Evolutionary conservation across 2,113 vertebrate genomes (phyloP), one percentile per base, ranked within the genome.

Genomic region (Camelus dromedarius): DNA sequence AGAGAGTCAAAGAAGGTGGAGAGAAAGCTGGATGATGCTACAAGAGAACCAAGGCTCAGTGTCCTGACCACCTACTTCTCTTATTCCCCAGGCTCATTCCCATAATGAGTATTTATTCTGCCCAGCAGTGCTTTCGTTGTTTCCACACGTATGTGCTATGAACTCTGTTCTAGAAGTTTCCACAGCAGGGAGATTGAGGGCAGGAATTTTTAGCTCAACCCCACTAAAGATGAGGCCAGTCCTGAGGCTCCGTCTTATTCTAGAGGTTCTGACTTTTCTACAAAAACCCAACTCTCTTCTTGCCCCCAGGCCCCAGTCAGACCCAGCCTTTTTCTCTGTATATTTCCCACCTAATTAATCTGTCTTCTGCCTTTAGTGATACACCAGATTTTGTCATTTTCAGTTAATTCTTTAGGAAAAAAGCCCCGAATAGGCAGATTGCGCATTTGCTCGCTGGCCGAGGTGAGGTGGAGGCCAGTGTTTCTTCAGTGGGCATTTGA

Each of bases 111-210:
- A 32, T 77, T 87, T 86, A 69, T 92, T 69, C 54, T 66, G 15
- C 48, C 58, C 52, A 60, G 26, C 28, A 48, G 6, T 62, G 42
- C 15, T 46, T 20, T 83, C 54, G 18, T 83, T 76, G 28, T 75
- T 67, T 13, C 8, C 88, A 2, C 16, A 13, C 15, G 24, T 69
- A 24, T 72, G 32, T 48, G 50, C 58, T 32, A 0, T 85, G 13
- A 9, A 7, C 86, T 92, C 64, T 92, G 18, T 90, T 95, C 42
- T 84, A 72, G 54, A 76, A 77, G n/a, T 94, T 97, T 81, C 67
- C 70, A 54, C 8, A 56, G 52, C 13, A 77, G 60, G 6, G 8
- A 20, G 20, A 52, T 24, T 70, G 60, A 93, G 56, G 69, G 16
- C 11, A 28, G 58, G 32, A 35, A 8, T 90, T 80, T 20, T 73